Base-by-base conservation (phyloP, 1,140 invertebrate genomes). In the Leptopilina clavipes region DNA sequence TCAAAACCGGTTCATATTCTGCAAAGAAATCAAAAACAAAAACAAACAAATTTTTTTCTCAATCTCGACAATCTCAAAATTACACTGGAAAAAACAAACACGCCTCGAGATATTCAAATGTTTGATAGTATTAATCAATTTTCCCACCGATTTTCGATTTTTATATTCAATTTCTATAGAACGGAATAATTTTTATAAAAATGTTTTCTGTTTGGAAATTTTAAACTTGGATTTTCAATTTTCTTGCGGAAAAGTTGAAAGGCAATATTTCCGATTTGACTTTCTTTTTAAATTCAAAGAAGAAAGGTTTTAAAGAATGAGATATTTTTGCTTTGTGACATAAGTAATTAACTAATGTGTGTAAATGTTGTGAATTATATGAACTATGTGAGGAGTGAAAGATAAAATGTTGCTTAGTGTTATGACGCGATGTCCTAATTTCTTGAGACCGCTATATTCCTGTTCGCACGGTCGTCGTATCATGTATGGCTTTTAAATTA, bases 381-480 rank as follows among this genome's bases (percentile, higher is more conserved):
- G 22, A 65, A 65, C 12, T 17, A 2, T 14, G 22, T 65, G 12
- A 31, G 19, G 22, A 65, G 25, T 31, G 59, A 65, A 65, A 65
- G 19, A 65, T 65, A 65, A 25, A 65, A 65, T 59, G 22, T 14
- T 65, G 14, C 12, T 14, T 65, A 25, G 11, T 65, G 22, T 65
- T 65, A 37, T 65, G 59, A 65, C 59, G 59, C 12, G 59, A 65
- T 65, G 25, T 65, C 59, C 59, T 65, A 65, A 65, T 65, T 65
- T 22, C 59, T 65, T 37, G 59, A 65, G 59, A 65, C 59, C 59
- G 59, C 59, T 65, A 65, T 37, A 37, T 65, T 37, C 8, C 8
- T 31, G 11, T 25, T n/a, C 22, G 48, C 48, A 52, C 48, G 48
- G 48, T 52, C n/a, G 48, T 52, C n/a, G n/a, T 1, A 52, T 17